A percentile compares a stretch with the other conserved stretches of the same genome.
These are phyloP conservation scores for Echeneis naucrates DNA, from an alignment of 2,797 vertebrate species.

Conservation along the genomic window DNA sequence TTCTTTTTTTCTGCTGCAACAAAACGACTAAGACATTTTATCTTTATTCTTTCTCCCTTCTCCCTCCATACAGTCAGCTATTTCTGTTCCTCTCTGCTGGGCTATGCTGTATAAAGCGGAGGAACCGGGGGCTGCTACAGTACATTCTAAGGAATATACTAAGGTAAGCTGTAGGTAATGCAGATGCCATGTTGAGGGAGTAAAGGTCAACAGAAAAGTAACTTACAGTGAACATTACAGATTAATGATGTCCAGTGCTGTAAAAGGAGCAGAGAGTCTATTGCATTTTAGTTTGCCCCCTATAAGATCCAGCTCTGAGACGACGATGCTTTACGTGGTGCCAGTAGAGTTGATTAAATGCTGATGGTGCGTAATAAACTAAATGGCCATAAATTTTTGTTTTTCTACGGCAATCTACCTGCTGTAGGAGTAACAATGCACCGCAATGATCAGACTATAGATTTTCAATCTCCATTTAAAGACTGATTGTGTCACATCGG, in stretches of 20 bases:
- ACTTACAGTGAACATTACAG: slow-evolving; percentile 35
- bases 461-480: too few species aligned
- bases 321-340: slow-evolving; percentile 42
- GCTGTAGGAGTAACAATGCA: not conserved
- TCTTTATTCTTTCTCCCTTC: slow-evolving; percentile 5
- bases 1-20: slow-evolving; percentile 26
- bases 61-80: slow-evolving; percentile 21
- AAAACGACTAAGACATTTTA: slow-evolving; percentile 9
- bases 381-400: slow-evolving; percentile 46
- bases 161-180: slow-evolving; percentile 20
- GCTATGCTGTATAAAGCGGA: slow-evolving; percentile 12
- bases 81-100: slow-evolving; percentile 36
- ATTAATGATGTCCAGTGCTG: slow-evolving; percentile 27
- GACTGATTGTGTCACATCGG: too few species aligned
- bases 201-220: slow-evolving; percentile 48
- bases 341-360: slow-evolving; percentile 54
- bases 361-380: slow-evolving; percentile 46
- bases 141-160: slow-evolving; percentile 46
- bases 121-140: slow-evolving; percentile 37
- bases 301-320: slow-evolving; percentile 35
- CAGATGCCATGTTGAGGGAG: slow-evolving; percentile 22
- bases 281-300: slow-evolving; percentile 20
- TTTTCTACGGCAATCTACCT: slow-evolving; percentile 34
- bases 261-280: slow-evolving; percentile 23
- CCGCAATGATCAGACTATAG: not conserved